Base-by-base conservation (phyloP, 2,888 invertebrate species). In the Cylloceria caligata region DNA sequence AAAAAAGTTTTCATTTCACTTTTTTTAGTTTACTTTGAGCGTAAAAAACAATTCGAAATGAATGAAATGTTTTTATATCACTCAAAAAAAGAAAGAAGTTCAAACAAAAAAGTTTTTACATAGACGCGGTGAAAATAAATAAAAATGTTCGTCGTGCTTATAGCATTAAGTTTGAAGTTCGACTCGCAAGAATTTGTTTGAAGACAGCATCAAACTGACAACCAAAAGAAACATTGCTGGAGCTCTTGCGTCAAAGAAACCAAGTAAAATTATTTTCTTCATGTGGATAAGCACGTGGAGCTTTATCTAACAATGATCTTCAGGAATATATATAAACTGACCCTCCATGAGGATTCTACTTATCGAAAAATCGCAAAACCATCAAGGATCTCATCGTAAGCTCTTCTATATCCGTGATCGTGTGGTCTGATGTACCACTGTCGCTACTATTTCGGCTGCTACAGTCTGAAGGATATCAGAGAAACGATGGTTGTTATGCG, bases 361-460 rank as follows among this genome's bases (percentile, higher is more conserved):
- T n/a, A n/a, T n/a, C 57, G 16, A 3, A 0, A 30, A 27, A 30
- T 57, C 16, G 57, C 57, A 57, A 65, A 45, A 67, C 36, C 74
- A 34, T 60, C 42, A 16, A 3, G 52, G 39, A 5, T 52, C 39
- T 74, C 55, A 27, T 16, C 34, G 30, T 45, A 34, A 75, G 45
- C 55, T 67, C 65, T 45, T 45, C 30, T 30, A 57, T n/a, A 75
- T 57, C 65, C 16, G 16, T 11, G 65, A 75, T 65, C 65, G 74
- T 34, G 39, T n/a, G 64, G 64, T 57, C 57, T 30, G 57, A 30
- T 16, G 6, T 57, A n/a, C 7, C 57, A n/a, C 57, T 30, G 57
- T 16, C 27, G 57, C n/a, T 57, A 27, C 57, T 47, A 60, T n/a
- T 34, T 16, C 16, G 5, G 30, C 11, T n/a, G 11, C 39, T 52